These are phyloP conservation scores for Drosophila lutescens DNA, from an alignment of 2,888 invertebrate genomes.

Conservation along the genomic window DNA sequence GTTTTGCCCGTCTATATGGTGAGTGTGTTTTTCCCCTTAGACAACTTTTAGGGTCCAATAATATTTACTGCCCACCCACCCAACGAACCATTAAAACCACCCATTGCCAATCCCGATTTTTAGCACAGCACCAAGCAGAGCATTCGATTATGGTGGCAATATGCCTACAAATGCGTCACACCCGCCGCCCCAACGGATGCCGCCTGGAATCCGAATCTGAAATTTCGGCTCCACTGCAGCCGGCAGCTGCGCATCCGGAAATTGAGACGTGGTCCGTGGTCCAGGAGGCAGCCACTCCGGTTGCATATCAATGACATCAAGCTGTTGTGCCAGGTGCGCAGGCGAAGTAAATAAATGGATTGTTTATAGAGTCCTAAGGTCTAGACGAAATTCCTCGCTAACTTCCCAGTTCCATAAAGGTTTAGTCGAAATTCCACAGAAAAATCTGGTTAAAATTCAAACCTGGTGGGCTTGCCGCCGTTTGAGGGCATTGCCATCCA, in stretches of 20 bases:
- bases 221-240: slow-evolving; percentile 65
- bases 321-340: slow-evolving; percentile 62
- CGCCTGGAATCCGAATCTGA: slow-evolving; percentile 69
- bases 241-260: slow-evolving; percentile 68
- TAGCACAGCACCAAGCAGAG: slow-evolving; percentile 72
- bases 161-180: slow-evolving; percentile 71
- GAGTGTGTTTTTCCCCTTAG: slow-evolving; percentile 40
- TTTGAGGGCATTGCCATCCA: slow-evolving; percentile 1
- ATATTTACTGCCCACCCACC: slow-evolving; percentile 26
- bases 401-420: too few species aligned
- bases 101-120: slow-evolving; percentile 20
- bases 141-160: slow-evolving; percentile 74
- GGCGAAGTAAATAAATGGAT: slow-evolving; percentile 26
- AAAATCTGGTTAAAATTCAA: background rate
- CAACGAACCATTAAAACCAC: too few species aligned
- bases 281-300: slow-evolving; percentile 58
- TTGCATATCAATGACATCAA: slow-evolving; percentile 69
- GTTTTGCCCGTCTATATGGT: slow-evolving; percentile 75
- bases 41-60: slow-evolving; percentile 35
- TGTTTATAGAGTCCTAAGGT: background rate
- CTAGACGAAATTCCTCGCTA: background rate
- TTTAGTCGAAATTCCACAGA: background rate
- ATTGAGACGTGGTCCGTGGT: slow-evolving; percentile 56
- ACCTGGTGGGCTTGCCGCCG: background rate
- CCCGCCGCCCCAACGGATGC: slow-evolving; percentile 42